phyloP scores from a whole-genome alignment of 2,113 vertebrate species.

The Tonatia bakeri region DNA sequence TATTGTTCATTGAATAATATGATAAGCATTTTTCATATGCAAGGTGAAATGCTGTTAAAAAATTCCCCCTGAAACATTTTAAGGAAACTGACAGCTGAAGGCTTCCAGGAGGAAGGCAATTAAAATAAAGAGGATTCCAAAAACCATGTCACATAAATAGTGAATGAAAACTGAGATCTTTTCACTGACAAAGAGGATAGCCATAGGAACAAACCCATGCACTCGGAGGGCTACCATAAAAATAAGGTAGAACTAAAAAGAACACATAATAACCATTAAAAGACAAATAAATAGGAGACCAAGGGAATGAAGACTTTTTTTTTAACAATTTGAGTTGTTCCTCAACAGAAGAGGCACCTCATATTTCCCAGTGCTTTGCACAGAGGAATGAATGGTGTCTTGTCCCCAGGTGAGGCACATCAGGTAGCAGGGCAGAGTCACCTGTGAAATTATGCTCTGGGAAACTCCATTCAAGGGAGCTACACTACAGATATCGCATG shows the following conservation, averaged over 20 bases:
- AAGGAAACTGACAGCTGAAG: conserved; percentile 21
- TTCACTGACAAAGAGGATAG: background rate
- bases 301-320: background rate
- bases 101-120: conserved; percentile 47
- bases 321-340: background rate
- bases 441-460: background rate
- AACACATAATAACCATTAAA: background rate
- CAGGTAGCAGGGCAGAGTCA: background rate
- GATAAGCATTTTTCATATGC: background rate
- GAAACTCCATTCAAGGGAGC: background rate
- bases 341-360: background rate
- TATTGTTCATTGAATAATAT: background rate
- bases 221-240: background rate
- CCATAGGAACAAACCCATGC: background rate
- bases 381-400: too few species aligned
- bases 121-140: conserved; percentile 22
- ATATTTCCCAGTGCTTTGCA: background rate
- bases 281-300: background rate
- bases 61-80: background rate
- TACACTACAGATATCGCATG: background rate
- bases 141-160: conserved; percentile 41
- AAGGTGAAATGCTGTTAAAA: conserved; percentile 15
- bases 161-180: conserved; percentile 31
- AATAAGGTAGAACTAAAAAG: background rate
- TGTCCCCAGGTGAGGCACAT: background rate